phyloP scores from a whole-genome alignment of 2,113 vertebrate genomes.

The Cinclus mexicanus region DNA sequence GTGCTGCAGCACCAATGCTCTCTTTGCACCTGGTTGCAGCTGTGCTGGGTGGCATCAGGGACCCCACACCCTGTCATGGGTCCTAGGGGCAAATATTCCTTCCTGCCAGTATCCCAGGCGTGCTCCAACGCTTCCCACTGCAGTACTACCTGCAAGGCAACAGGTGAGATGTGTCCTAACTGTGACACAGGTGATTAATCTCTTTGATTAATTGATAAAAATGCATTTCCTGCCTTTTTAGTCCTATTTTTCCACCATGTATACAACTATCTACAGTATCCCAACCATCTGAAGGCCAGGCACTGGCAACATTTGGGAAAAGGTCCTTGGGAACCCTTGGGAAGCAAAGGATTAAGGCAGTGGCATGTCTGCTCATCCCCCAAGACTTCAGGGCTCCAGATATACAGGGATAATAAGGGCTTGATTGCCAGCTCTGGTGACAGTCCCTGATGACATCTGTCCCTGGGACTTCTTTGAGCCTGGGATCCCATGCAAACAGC shows the following conservation, averaged over 20 bases:
- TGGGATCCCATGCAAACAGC: not conserved
- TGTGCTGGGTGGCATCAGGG: not conserved
- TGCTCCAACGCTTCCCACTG: not conserved
- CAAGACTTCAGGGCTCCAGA: not conserved
- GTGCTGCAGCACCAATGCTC: not conserved
- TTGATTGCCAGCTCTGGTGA: not conserved
- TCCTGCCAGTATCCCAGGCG: not conserved
- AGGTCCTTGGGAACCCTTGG: not conserved
- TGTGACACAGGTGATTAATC: accelerated
- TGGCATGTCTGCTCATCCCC: not conserved
- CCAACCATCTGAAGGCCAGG: not conserved
- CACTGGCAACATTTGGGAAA: not conserved
- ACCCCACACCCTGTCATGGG: accelerated
- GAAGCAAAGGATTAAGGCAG: not conserved
- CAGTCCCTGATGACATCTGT: not conserved
- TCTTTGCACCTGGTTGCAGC: not conserved
- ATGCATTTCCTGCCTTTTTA: not conserved
- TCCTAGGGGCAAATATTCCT: not conserved
- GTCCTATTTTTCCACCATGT: not conserved
- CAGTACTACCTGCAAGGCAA: not conserved
- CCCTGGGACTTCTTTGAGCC: not conserved
- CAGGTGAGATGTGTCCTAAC: not conserved
- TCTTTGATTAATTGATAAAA: not conserved
- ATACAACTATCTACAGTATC: not conserved
- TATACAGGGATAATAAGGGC: not conserved